phyloP scores from a whole-genome alignment of 1,140 invertebrate genomes.

The Hyles vespertilio region DNA sequence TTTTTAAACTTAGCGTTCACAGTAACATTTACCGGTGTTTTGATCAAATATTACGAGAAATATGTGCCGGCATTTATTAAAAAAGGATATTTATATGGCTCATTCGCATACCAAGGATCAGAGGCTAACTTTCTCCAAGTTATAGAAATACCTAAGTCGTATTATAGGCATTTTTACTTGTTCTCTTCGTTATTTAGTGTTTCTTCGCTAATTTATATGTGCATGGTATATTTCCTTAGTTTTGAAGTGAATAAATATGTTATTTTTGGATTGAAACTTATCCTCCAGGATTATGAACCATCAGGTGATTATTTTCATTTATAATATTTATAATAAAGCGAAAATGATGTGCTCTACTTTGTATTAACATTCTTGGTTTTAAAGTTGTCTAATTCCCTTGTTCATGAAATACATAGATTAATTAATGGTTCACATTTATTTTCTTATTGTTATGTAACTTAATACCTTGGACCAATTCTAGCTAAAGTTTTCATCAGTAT shows the following conservation, averaged over 20 bases:
- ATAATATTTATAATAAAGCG: conserved; percentile 1
- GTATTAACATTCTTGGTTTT: too few species aligned
- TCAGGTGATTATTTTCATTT: conserved; percentile 63
- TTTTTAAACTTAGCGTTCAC: conserved; percentile 74
- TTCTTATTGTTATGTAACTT: too few species aligned
- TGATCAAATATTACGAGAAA: conserved; percentile 79
- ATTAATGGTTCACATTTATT: too few species aligned
- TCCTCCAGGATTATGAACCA: conserved; percentile 67
- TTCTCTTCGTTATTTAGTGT: conserved; percentile 78
- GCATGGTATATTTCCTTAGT: conserved; percentile 71
- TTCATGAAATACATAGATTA: too few species aligned
- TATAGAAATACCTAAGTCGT: conserved; percentile 83
- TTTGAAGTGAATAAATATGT: conserved; percentile 67
- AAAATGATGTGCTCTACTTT: too few species aligned
- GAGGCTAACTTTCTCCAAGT: conserved; percentile 68
- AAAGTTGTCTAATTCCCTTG: too few species aligned
- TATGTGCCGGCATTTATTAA: conserved; percentile 79
- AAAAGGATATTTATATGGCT: conserved; percentile 81
- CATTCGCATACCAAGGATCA: conserved; percentile 77
- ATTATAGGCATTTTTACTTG: conserved; percentile 85
- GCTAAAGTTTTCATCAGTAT: too few species aligned
- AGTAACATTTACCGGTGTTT: conserved; percentile 73
- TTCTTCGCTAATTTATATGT: conserved; percentile 66
- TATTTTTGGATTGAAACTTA: conserved; percentile 74
- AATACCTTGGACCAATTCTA: too few species aligned